Conservation (phyloP, 2,888 invertebrate genomes). For the Aproaerema taeniolella region DNA sequence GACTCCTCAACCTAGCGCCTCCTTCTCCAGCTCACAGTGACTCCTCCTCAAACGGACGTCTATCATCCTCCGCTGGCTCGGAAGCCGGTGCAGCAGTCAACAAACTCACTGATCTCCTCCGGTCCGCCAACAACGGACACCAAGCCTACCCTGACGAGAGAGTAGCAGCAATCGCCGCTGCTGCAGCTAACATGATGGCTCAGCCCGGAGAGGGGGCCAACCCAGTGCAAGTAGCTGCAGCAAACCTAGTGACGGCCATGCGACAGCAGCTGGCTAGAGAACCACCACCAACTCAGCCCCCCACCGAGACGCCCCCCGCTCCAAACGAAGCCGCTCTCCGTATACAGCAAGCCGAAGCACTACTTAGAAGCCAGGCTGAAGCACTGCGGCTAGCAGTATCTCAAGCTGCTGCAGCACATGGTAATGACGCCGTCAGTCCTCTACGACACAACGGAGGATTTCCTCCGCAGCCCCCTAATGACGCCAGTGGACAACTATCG, state of each 20-base stretch:
- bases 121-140: constrained; percentile 80
- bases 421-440: constrained; percentile 56
- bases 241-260: constrained; percentile 87
- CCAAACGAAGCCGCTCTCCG: constrained; percentile 86
- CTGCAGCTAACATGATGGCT: constrained; percentile 78
- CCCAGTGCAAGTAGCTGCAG: constrained; percentile 85
- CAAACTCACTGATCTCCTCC: constrained; percentile 77
- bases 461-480: constrained; percentile 54
- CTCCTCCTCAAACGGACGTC: constrained; percentile 89
- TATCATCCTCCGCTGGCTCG: constrained; percentile 88
- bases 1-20: constrained; percentile 83
- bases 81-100: constrained; percentile 82
- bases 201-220: constrained; percentile 79
- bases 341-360: constrained; percentile 88
- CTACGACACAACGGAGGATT: constrained; percentile 69
- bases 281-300: constrained; percentile 80
- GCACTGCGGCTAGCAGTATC: constrained; percentile 89
- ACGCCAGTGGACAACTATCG: constrained; percentile 77
- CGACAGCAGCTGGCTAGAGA: constrained; percentile 76
- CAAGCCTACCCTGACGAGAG: constrained; percentile 81
- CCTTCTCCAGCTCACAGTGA: constrained; percentile 92
- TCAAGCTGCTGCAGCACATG: constrained; percentile 80
- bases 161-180: constrained; percentile 84
- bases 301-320: constrained; percentile 86
- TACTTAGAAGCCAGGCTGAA: constrained; percentile 90